A percentile compares a stretch with the other conserved stretches of the same genome.
Conservation (phyloP, 2,113 vertebrate genomes). For the Myotis davidii region DNA sequence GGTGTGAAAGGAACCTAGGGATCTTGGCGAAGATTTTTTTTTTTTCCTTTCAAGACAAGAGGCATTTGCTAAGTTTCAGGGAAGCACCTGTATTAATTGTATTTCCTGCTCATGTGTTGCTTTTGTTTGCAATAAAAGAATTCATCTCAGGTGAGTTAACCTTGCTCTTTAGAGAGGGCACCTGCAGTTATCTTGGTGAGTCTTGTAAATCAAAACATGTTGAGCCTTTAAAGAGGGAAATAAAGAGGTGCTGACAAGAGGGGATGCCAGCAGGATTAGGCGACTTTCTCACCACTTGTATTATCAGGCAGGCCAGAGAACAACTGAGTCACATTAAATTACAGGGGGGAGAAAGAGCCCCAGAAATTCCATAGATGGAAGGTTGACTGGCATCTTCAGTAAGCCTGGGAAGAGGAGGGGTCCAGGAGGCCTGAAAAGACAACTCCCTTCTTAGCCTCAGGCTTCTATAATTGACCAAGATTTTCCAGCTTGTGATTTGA, state of each 20-base stretch:
- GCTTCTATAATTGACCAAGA: conserved; percentile 88
- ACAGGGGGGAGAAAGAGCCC: conserved; percentile 87
- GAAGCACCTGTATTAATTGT: conserved; percentile 91
- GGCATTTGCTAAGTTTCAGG: conserved; percentile 83
- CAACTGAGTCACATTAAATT: conserved; percentile 88
- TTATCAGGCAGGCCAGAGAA: conserved; percentile 84
- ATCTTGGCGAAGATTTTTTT: background rate
- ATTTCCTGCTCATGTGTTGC: conserved; percentile 86
- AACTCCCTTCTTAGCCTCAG: conserved; percentile 84
- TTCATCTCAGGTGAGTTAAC: conserved; percentile 91
- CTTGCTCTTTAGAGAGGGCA: conserved; percentile 89
- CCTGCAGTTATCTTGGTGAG: conserved; percentile 87
- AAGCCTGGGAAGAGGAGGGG: conserved; percentile 83
- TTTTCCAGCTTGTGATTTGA: conserved; percentile 89
- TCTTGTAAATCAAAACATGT: conserved; percentile 90
- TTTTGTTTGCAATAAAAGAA: conserved; percentile 88
- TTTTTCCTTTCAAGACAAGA: conserved; percentile 74
- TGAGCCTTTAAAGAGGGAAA: conserved; percentile 89
- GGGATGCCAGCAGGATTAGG: conserved; percentile 88
- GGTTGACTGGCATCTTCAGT: conserved; percentile 81
- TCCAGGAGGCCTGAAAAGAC: conserved; percentile 76
- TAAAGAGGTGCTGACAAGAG: conserved; percentile 90
- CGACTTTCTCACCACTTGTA: conserved; percentile 86
- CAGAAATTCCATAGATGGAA: conserved; percentile 87
- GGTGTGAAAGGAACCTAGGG: conserved; percentile 80